Conservation (phyloP, 2,888 invertebrate species). For the Athrips mouffetella region DNA sequence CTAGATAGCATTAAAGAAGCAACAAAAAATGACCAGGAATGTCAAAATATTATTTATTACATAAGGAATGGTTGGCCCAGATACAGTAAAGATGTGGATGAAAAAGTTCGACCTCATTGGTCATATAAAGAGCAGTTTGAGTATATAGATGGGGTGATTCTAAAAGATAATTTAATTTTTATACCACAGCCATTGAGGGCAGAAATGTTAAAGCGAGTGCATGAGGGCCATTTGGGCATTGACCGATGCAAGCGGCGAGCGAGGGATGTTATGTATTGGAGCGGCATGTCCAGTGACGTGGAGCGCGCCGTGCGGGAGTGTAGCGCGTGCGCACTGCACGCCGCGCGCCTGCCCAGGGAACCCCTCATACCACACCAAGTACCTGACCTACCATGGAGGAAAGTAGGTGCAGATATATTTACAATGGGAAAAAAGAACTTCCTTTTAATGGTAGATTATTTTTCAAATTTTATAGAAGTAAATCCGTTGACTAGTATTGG, state of each 20-base stretch:
- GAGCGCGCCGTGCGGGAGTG: neutral
- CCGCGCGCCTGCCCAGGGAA: too few species aligned
- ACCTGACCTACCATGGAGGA: slow-evolving; percentile 22
- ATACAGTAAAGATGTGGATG: neutral
- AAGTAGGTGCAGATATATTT: slow-evolving; percentile 26
- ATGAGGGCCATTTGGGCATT: slow-evolving; percentile 18
- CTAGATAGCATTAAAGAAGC: neutral
- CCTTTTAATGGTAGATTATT: slow-evolving; percentile 10
- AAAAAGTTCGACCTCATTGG: slow-evolving; percentile 10
- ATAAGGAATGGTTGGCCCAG: neutral
- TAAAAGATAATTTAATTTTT: neutral
- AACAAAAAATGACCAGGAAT: slow-evolving; percentile 9
- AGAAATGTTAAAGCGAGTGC: slow-evolving; percentile 12
- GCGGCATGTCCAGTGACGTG: too few species aligned
- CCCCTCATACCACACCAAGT: slow-evolving; percentile 16
- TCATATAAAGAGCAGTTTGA: neutral
- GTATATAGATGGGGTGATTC: neutral
- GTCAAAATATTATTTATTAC: neutral
- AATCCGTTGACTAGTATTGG: neutral
- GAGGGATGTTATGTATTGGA: slow-evolving; percentile 16
- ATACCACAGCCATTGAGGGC: slow-evolving; percentile 6
- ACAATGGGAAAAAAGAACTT: slow-evolving; percentile 21
- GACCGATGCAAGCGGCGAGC: slow-evolving; percentile 16
- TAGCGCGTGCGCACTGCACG: too few species aligned
- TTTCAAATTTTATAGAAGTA: slow-evolving; percentile 5